Evolutionary conservation across 2,888 invertebrate species (phyloP), one percentile per base, ranked within the genome.

Genomic region (Cyclophora punctaria): DNA sequence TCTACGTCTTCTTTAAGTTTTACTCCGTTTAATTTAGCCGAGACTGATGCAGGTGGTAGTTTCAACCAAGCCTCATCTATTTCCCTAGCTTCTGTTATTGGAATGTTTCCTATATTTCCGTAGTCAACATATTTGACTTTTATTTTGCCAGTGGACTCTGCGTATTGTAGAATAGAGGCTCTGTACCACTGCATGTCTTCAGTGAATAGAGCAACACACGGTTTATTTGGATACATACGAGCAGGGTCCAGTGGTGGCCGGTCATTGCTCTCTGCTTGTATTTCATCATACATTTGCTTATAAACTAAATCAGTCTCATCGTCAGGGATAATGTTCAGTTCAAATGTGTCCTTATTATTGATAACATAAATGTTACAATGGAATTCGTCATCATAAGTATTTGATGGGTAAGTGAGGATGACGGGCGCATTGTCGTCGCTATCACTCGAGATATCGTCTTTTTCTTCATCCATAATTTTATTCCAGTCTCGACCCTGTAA

Each of bases 51-150:
- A 3, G 91, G 84, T 0, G 92, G 91, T 48, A 91, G 71, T 42
- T 73, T 65, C 2, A 84, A 65, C 78, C 91, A 90, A 35, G 90
- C 81, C 0, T 78, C 71, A 41, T 76, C 78, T 51, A 91, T 90
- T 65, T 84, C 85, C 51, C 88, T 87, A 0, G 91, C 73, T 54
- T 90, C 75, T 5, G 73, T 63, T 33, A 78, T 60, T 0, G 84
- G 57, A 33, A 93, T 78, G 0, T 81, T 63, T 67, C 92, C 92
- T 4, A 83, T 75, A 64, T 94, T 94, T 2, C 95, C 94, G 66
- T 91, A 95, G 75, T 96, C 96, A 0, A 95, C 91, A 73, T 92
- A 96, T 57, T 88, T 83, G 0, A 96, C 91, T 63, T 90, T 89
- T 0, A 93, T 87, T 48, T 73, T 64, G 4, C 78, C 74, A 20